A percentile compares a stretch with the other conserved stretches of the same genome.
Evolutionary conservation across 2,113 vertebrate species (phyloP).

Genomic region (Naja naja): DNA sequence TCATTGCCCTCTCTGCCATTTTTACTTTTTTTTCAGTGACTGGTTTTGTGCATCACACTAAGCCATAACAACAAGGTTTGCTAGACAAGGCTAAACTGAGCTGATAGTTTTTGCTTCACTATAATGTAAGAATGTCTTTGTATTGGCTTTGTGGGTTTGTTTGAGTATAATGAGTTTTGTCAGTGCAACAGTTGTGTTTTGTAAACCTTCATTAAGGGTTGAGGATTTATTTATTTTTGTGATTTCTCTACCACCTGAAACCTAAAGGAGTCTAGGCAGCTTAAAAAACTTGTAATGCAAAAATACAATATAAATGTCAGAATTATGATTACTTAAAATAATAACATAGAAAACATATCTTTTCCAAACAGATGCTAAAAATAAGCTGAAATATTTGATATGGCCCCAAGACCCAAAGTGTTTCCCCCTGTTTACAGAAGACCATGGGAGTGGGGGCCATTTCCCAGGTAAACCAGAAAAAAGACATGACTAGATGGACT

Average conservation of each 20-base stretch:
- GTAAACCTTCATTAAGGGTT: background rate
- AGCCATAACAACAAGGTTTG: background rate
- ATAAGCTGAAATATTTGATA: background rate
- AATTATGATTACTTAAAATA: background rate
- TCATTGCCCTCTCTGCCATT: background rate
- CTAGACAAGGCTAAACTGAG: background rate
- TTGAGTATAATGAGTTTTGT: background rate
- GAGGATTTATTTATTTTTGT: background rate
- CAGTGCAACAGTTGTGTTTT: background rate
- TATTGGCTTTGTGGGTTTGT: background rate
- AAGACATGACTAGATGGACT: background rate
- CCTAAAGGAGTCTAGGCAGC: background rate
- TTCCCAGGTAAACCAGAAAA: background rate
- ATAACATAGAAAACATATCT: background rate
- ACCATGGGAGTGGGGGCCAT: background rate
- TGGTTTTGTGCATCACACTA: background rate
- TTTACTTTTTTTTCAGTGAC: background rate
- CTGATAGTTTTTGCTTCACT: background rate
- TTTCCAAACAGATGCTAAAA: background rate
- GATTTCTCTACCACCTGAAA: background rate
- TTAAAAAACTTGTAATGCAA: background rate
- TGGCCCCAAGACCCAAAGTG: background rate
- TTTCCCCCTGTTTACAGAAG: background rate
- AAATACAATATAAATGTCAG: background rate
- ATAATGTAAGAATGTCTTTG: background rate